Evolutionary conservation across 2,113 vertebrate species (phyloP), one percentile per base, ranked within the genome.

Genomic region (Miniopterus natalensis): DNA sequence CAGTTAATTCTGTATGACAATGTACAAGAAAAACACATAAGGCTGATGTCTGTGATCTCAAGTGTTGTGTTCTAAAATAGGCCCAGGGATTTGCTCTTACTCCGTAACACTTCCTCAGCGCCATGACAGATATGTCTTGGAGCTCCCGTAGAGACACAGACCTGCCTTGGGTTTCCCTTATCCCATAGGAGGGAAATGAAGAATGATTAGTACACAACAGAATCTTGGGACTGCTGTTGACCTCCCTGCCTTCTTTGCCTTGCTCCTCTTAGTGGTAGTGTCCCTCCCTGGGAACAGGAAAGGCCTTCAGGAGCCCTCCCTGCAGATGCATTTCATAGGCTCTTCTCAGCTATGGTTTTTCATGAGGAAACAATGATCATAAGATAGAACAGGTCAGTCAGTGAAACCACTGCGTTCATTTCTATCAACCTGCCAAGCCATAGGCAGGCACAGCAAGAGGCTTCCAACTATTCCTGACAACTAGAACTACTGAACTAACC

Each of bases 1-100:
- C 68, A 74, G n/a, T 95, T 83, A 96, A 83, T 97, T 96, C n/a
- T 84, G 14, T 70, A 83, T 81, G 88, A 94, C 73, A 93, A 18
- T 36, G 29, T 83, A 65, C 15, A 92, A 75, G 49, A 89, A 90
- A 94, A 92, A 36, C 78, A 83, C 27, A 78, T 63, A 73, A 65
- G 21, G 23, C 23, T 90, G 75, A 20, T 78, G 13, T 49, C 27
- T 81, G 27, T 74, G 21, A 18, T 94, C 27, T 88, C 40, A 40
- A 90, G 36, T 40, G 10, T 6, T 74, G 9, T 36, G 47, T 59
- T 4, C 13, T 68, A 68, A 92, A 95, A 83, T 65, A 74, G n/a
- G 92, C 27, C 25, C 14, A 59, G 14, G 42, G 17, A 94, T 25
- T 93, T 87, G 10, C 29, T 90, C 11, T 65, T 77, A 31, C 29